Evolutionary conservation across 2,888 invertebrate genomes (phyloP).

Genomic region (Andrena flavipes): DNA sequence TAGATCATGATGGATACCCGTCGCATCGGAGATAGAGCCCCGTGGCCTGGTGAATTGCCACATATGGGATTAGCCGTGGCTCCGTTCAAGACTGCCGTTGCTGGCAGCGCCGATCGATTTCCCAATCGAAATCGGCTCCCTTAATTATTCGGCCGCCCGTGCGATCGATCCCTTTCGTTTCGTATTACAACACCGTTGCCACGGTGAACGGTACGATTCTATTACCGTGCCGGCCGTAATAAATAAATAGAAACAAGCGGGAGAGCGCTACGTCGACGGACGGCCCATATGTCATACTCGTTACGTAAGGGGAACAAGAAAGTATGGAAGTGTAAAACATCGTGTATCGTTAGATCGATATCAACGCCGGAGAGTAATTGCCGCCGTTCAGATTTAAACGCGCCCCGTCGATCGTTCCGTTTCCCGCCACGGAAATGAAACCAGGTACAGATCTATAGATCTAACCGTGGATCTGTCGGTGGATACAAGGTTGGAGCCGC

Average conservation of each 20-base stretch:
- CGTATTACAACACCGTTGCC: conserved; percentile 29
- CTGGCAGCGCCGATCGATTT: conserved; percentile 49
- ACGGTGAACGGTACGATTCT: conserved; percentile 49
- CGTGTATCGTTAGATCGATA: conserved; percentile 56
- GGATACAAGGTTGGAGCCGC: background rate
- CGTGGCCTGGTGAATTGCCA: conserved; percentile 39
- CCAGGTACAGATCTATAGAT: background rate
- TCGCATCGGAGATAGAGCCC: conserved; percentile 53
- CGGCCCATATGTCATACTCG: conserved; percentile 32
- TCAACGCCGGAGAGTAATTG: conserved; percentile 35
- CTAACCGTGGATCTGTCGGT: background rate
- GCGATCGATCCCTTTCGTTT: conserved; percentile 61
- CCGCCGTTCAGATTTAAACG: conserved; percentile 29
- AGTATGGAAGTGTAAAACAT: conserved; percentile 52
- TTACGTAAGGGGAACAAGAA: conserved; percentile 40
- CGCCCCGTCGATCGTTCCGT: conserved; percentile 4
- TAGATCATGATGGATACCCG: conserved; percentile 70
- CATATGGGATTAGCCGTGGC: conserved; percentile 61
- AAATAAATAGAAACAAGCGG: conserved; percentile 45
- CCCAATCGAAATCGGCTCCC: conserved; percentile 50
- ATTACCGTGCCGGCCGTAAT: conserved; percentile 36
- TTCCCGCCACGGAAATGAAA: conserved; percentile 10
- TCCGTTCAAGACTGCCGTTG: conserved; percentile 42
- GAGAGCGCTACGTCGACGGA: conserved; percentile 14
- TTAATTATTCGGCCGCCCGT: conserved; percentile 55